These are phyloP conservation scores for Electrona antarctica DNA, from an alignment of 2,113 vertebrate species.

Conservation along the genomic window DNA sequence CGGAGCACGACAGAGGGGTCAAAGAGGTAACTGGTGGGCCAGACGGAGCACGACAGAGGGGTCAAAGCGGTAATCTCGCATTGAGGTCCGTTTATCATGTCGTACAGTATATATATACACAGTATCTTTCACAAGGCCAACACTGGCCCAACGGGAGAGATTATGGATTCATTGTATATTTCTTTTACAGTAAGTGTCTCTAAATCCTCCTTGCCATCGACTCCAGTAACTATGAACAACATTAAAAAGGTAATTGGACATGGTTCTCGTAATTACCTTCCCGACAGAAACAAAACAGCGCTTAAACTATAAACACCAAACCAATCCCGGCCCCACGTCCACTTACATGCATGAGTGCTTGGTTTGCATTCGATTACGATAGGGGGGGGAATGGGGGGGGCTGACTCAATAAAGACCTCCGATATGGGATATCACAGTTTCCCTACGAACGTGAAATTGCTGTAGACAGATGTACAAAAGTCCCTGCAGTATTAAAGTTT, in stretches of 20 bases:
- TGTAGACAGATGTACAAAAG: constrained; percentile 26
- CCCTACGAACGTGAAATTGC: constrained; percentile 43
- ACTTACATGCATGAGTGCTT: constrained; percentile 42
- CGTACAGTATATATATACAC: background rate
- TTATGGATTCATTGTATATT: background rate
- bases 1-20: constrained; percentile 23
- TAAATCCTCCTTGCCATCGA: constrained; percentile 24
- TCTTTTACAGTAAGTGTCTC: background rate
- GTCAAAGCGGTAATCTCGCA: background rate
- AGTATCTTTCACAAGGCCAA: constrained; percentile 1
- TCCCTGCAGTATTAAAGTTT: constrained; percentile 46
- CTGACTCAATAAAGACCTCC: constrained; percentile 20
- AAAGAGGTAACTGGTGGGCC: background rate
- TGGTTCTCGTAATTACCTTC: constrained; percentile 48
- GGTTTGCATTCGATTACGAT: constrained; percentile 39
- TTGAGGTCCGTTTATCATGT: constrained; percentile 3
- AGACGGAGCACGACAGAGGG: constrained; percentile 27
- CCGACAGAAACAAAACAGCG: constrained; percentile 25
- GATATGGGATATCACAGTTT: constrained; percentile 25
- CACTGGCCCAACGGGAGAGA: constrained; percentile 2
- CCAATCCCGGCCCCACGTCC: constrained; percentile 29
- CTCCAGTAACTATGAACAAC: constrained; percentile 37
- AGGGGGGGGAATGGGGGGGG: constrained; percentile 19
- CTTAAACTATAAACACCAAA: constrained; percentile 29
- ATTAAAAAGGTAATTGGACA: constrained; percentile 47